Evolutionary conservation across 2,797 vertebrate genomes (phyloP).

Genomic region (Limnodromus scolopaceus): DNA sequence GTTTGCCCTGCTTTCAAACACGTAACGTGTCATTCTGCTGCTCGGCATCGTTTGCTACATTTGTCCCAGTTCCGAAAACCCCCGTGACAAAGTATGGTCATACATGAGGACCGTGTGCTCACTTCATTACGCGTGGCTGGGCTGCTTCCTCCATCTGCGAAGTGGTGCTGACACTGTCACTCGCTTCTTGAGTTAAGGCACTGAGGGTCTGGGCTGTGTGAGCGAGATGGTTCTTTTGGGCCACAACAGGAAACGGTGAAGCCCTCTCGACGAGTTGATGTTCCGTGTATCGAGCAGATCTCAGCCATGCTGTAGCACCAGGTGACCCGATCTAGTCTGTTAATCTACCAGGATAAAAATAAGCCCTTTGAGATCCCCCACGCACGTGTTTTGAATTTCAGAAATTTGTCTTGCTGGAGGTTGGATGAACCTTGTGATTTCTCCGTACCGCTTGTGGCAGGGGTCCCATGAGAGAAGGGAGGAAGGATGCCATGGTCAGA

Average conservation of each 20-base stretch:
- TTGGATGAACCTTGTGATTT: not conserved
- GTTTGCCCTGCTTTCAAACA: not conserved
- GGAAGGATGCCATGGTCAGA: not conserved
- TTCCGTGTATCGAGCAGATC: not conserved
- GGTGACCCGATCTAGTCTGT: not conserved
- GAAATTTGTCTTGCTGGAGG: not conserved
- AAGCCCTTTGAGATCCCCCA: not conserved
- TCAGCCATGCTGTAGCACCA: not conserved
- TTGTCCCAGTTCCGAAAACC: not conserved
- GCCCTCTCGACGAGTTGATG: not conserved
- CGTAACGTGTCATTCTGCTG: not conserved
- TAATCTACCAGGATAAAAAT: not conserved
- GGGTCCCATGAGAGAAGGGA: not conserved
- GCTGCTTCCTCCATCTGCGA: not conserved
- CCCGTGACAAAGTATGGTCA: fast-evolving
- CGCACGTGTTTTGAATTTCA: not conserved
- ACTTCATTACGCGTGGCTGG: fast-evolving
- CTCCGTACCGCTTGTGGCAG: not conserved
- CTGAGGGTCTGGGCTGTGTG: not conserved
- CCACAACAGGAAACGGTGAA: not conserved
- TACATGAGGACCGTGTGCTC: fast-evolving
- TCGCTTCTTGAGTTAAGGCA: not conserved
- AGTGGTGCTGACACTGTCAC: not conserved
- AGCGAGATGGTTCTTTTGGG: not conserved
- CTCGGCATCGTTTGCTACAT: fast-evolving